A percentile compares a stretch with the other conserved stretches of the same genome.
phyloP scores from a whole-genome alignment of 1,140 invertebrate genomes.

The Anastrepha ludens region DNA sequence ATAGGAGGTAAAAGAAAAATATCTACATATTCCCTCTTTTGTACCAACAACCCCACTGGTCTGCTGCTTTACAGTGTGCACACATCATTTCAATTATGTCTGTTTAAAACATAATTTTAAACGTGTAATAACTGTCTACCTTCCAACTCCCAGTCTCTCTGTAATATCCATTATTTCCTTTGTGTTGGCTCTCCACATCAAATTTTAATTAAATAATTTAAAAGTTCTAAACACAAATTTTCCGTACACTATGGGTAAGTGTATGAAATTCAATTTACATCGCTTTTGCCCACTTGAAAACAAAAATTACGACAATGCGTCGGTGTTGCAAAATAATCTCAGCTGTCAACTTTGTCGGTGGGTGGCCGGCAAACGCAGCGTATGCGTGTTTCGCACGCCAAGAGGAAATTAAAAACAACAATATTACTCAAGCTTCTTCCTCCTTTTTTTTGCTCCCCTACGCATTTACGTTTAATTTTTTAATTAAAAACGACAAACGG shows the following conservation, averaged over 20 bases:
- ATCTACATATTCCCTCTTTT: too few species aligned
- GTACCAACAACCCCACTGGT: too few species aligned
- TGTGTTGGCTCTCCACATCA: not conserved
- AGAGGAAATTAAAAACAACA: constrained; percentile 12
- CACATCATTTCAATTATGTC: too few species aligned
- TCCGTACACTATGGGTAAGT: not conserved
- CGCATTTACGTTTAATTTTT: constrained; percentile 19
- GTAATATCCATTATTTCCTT: too few species aligned
- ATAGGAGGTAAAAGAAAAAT: too few species aligned
- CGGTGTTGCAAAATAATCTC: not conserved
- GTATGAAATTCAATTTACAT: not conserved
- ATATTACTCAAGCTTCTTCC: not conserved
- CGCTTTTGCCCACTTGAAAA: not conserved
- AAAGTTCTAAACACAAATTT: not conserved
- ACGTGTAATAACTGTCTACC: too few species aligned
- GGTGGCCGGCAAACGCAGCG: not conserved
- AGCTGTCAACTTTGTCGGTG: not conserved
- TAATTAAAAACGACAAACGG: constrained; percentile 48
- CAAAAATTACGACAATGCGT: not conserved
- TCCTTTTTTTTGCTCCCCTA: not conserved
- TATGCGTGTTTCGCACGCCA: not conserved
- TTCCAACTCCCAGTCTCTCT: too few species aligned
- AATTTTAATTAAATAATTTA: not conserved
- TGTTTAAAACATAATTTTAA: too few species aligned
- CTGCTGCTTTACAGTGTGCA: too few species aligned